These are phyloP conservation scores for Pterois miles DNA, from an alignment of 2,797 vertebrate species.

Conservation along the genomic window DNA sequence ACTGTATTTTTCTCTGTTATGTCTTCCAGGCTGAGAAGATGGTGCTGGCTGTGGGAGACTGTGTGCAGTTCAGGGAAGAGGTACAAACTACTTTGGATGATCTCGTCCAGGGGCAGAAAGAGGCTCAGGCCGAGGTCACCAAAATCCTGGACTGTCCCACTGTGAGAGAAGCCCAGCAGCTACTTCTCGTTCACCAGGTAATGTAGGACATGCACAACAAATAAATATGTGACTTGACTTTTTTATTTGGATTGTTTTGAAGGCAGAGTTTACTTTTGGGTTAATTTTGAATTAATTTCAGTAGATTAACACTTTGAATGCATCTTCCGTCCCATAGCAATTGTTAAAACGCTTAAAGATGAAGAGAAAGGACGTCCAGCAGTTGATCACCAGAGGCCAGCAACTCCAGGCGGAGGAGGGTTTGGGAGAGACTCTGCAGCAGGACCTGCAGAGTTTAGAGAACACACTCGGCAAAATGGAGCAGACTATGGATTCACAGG, in stretches of 20 bases:
- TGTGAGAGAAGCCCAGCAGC: constrained; percentile 92
- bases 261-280: fast-evolving
- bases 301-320: not conserved
- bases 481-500: constrained; percentile 89
- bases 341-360: constrained; percentile 88
- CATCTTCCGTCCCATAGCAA: constrained; percentile 80
- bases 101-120: constrained; percentile 88
- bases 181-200: constrained; percentile 91
- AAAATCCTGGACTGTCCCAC: constrained; percentile 91
- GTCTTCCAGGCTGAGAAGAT: constrained; percentile 89
- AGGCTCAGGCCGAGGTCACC: constrained; percentile 87
- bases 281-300: not conserved
- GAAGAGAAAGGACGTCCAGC: constrained; percentile 90
- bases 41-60: constrained; percentile 89
- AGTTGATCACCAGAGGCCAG: constrained; percentile 88
- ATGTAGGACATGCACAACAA: no score
- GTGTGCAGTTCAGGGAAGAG: constrained; percentile 92
- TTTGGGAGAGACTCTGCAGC: constrained; percentile 81
- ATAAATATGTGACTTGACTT: no score
- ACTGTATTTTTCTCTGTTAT: constrained; percentile 4
- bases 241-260: not conserved
- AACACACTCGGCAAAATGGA: constrained; percentile 88
- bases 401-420: constrained; percentile 87
- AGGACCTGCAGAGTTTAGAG: constrained; percentile 86
- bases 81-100: constrained; percentile 89